Conservation (phyloP, 2,797 vertebrate species). For the Chromobotia macracanthus region DNA sequence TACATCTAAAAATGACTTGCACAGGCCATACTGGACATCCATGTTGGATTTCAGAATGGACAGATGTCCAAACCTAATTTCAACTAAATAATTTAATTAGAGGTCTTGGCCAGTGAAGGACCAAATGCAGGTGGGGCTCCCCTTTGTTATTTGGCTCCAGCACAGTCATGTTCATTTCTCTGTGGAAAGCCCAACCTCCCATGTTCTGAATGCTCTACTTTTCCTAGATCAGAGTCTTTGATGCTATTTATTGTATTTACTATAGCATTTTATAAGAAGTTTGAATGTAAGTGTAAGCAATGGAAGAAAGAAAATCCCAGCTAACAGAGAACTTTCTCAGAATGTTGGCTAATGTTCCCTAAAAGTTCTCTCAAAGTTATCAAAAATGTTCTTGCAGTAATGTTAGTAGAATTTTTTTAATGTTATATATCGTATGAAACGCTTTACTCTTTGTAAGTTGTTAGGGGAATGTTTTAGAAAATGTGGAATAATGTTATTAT, state of each 20-base stretch:
- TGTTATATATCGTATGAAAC: too few species aligned
- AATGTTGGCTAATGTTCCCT: too few species aligned
- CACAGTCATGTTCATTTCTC: conserved; percentile 6
- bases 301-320: background rate
- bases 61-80: conserved; percentile 46
- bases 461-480: too few species aligned
- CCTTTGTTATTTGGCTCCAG: conserved; percentile 14
- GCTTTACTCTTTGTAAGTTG: too few species aligned
- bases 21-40: conserved; percentile 1
- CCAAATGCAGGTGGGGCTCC: conserved; percentile 8
- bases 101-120: conserved; percentile 2
- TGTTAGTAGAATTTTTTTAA: too few species aligned
- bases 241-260: background rate
- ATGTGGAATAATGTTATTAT: too few species aligned
- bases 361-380: too few species aligned
- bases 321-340: too few species aligned
- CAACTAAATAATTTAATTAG: conserved; percentile 41
- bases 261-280: background rate
- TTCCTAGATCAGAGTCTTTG: background rate
- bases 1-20: conserved; percentile 16
- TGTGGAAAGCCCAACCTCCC: conserved; percentile 1
- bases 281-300: background rate
- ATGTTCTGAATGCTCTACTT: conserved; percentile 24
- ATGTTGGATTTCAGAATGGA: conserved; percentile 14
- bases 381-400: too few species aligned